Percentiles rank a stretch among this genome's conserved stretches.
Conservation (phyloP, 2,113 vertebrate genomes). For the Saccopteryx bilineata region DNA sequence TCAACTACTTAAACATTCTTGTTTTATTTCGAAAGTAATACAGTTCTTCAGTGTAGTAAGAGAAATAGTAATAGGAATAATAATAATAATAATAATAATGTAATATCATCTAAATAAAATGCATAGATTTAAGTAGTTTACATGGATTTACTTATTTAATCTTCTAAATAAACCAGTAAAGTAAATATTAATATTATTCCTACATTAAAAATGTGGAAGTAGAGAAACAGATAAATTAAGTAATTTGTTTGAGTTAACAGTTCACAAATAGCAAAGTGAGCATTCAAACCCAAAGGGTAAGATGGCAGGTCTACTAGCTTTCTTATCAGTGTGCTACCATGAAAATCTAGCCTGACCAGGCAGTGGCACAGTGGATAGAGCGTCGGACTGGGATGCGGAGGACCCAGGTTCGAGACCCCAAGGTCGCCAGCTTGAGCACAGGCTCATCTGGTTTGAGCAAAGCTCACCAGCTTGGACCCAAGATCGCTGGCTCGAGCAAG, state of each 20-base stretch:
- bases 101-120: background rate
- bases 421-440: too few relatives aligned
- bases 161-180: background rate
- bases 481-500: too few relatives aligned
- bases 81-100: background rate
- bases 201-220: background rate
- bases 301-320: background rate
- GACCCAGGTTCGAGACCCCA: too few relatives aligned
- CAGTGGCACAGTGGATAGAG: too few relatives aligned
- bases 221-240: background rate
- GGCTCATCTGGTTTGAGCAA: too few relatives aligned
- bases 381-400: too few relatives aligned
- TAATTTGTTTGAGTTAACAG: background rate
- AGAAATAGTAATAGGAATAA: background rate
- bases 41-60: background rate
- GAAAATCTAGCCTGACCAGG: background rate
- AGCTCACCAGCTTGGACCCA: too few relatives aligned
- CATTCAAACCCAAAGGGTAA: background rate
- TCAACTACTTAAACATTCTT: background rate
- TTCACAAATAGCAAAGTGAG: background rate
- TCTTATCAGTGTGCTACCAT: background rate
- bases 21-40: slow-evolving; percentile 3
- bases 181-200: background rate
- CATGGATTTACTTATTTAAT: background rate
- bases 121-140: background rate